Evolutionary conservation across 2,888 invertebrate genomes (phyloP), one percentile per base, ranked within the genome.

Genomic region (Timandra comae): DNA sequence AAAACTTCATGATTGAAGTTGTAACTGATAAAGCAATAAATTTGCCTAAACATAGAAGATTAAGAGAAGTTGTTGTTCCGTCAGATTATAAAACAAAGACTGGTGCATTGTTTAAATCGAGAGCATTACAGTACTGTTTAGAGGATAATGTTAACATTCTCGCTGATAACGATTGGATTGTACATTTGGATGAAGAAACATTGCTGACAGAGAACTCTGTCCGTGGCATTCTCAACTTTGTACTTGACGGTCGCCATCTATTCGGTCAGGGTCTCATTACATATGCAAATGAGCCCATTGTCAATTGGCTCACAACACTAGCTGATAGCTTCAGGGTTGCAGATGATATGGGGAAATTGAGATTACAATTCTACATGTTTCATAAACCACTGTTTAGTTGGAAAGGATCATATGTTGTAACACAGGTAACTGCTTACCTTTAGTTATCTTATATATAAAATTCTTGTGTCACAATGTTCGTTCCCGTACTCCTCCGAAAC

Each of bases 331-430:
- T 95, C 74, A 90, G 98, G 46, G 98, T 98, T 1, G 94, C 97
- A 12, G 98, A 98, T 80, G 98, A 98, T 63, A 97, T 98, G 97
- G 98, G 98, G 35, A 98, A 98, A 78, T 82, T 98, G 33, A 89
- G 97, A 56, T 88, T 96, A 46, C 98, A 98, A 72, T 97, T 98
- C 66, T 92, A 93, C 58, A 86, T 95, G 75, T 97, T 98, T 72
- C 97, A 98, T 71, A 95, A 94, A 68, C 98, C 98, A 9, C 86
- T 97, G 34, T 97, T 98, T 76, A 97, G 97, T 73, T 98, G 98
- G 97, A 98, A 98, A 82, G 98, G 98, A 41, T 98, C 98, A 25
- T 98, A 94, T 80, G 98, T 98, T 46, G 97, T 98, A 6, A 97
- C 97, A 44, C 96, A 97, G 91, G 96, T 96, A 59, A 59, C 63